Base-by-base conservation (phyloP, 2,888 invertebrate genomes). In the Eupithecia vulgata region DNA sequence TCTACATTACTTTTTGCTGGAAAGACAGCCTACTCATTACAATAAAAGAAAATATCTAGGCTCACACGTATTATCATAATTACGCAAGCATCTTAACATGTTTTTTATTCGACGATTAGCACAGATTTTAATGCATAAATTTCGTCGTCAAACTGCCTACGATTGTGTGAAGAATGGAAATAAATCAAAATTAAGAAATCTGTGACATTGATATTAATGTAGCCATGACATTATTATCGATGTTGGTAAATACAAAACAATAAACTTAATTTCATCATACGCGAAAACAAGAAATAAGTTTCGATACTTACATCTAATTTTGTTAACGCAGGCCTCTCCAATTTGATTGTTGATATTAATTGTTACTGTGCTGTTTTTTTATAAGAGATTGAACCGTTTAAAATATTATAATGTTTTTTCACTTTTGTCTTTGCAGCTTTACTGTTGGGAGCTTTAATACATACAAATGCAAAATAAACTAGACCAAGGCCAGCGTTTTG, bases 31-130 rank as follows among this genome's bases (percentile, higher is more conserved):
- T 12, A 21, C 52, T 52, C 52, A 52, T 52, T 52, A 57, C 5
- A 57, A 57, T 57, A 57, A 25, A 25, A 57, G 21, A 25, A 57
- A 57, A 57, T 57, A 25, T 25, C 12, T 13, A 57, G 57, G 61
- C 37, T 0, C 21, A 37, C 35, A 64, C 62, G 57, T 62, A 64
- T 34, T 35, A 64, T 12, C 37, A 64, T 59, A 3, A 34, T 68
- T 35, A 30, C 10, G 37, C 17, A 48, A 70, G 42, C 48, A 65
- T 12, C n/a, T 37, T 61, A 59, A 61, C 67, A 67, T 69, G 67
- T 71, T 67, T 75, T 34, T 67, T 69, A 52, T 69, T 45, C 30
- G 35, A 68, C 65, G 35, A 73, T 77, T 77, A 75, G 66, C 75
- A 75, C 65, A 77, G 70, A 73, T 75, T 66, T 62, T 68, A 52